These are phyloP conservation scores for Venturia canescens DNA, from an alignment of 1,140 invertebrate species.

Conservation along the genomic window DNA sequence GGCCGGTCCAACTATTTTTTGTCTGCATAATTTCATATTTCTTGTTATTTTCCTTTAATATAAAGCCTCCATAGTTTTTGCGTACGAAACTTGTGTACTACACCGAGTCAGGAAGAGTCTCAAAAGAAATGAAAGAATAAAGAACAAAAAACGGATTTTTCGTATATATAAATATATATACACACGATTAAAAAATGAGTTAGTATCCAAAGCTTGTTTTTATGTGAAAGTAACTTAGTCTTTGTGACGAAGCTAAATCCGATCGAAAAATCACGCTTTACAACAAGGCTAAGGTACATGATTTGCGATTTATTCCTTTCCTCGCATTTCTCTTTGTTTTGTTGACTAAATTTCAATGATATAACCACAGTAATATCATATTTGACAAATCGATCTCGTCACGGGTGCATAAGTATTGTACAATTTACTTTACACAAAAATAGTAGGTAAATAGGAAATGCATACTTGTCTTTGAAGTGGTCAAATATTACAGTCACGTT, in stretches of 20 bases:
- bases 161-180: background rate
- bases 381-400: conserved; percentile 35
- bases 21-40: background rate
- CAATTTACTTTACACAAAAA: conserved; percentile 73
- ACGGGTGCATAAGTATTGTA: conserved; percentile 60
- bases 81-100: background rate
- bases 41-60: background rate
- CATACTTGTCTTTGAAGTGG: conserved; percentile 65
- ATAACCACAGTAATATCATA: conserved; percentile 39
- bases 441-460: conserved; percentile 68
- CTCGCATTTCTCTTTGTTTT: background rate
- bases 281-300: conserved; percentile 39
- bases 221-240: conserved; percentile 41
- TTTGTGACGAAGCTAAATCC: conserved; percentile 1
- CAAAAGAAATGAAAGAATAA: conserved; percentile 32
- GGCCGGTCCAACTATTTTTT: background rate
- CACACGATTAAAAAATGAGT: conserved; percentile 45
- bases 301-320: conserved; percentile 4
- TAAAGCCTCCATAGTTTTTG: conserved; percentile 27
- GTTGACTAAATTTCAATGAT: conserved; percentile 33
- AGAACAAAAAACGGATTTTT: conserved; percentile 6
- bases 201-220: conserved; percentile 51
- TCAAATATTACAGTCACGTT: conserved; percentile 62
- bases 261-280: conserved; percentile 37
- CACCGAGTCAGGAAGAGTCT: background rate